Evolutionary conservation across 2,113 vertebrate genomes (phyloP), one percentile per base, ranked within the genome.

Genomic region (Zosterops lateralis): DNA sequence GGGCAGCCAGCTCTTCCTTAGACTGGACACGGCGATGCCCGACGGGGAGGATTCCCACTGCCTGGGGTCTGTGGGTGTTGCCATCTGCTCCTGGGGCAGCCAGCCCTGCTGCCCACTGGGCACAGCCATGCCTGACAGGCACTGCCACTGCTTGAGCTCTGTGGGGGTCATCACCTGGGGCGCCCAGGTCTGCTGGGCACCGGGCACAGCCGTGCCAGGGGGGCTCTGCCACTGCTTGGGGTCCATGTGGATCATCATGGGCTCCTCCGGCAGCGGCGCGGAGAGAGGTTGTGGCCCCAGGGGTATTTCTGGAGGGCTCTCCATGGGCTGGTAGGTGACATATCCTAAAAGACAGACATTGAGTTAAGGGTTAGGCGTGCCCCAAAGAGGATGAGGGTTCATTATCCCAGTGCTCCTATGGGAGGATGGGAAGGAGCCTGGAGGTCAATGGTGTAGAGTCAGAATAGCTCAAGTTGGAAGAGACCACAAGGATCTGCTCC

Each of bases 341-440:
- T 47, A 61, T 0, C 75, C 96, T 96, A 88, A 0, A 5, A 85
- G 83, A 61, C 31, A 71, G 74, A 89, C 7, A 6, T 10, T 0
- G 22, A 18, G 60, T 72, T 38, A 48, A n/a, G 78, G 24, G 47
- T 14, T 3, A n/a, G 77, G n/a, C 20, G 3, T 0, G 26, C 31
- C 38, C 0, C 1, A 2, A 24, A 0, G 1, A 19, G 50, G 56
- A 3, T 3, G 57, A 45, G 29, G 48, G 21, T 3, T 48, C 10
- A 0, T n/a, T 0, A 0, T 4, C 1, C 12, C 31, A 11, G 0
- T 1, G 1, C 10, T 29, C 18, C 38, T 45, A 10, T 0, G 0
- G 2, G 29, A n/a, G 0, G 3, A 7, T 17, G 61, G 77, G 9
- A 42, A 42, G 57, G 66, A 88, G 42, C 26, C 17, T 6, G 65